A percentile compares a stretch with the other conserved stretches of the same genome.
Evolutionary conservation across 2,888 invertebrate genomes (phyloP).

Genomic region (Cataglyphis rosenhaueri): DNA sequence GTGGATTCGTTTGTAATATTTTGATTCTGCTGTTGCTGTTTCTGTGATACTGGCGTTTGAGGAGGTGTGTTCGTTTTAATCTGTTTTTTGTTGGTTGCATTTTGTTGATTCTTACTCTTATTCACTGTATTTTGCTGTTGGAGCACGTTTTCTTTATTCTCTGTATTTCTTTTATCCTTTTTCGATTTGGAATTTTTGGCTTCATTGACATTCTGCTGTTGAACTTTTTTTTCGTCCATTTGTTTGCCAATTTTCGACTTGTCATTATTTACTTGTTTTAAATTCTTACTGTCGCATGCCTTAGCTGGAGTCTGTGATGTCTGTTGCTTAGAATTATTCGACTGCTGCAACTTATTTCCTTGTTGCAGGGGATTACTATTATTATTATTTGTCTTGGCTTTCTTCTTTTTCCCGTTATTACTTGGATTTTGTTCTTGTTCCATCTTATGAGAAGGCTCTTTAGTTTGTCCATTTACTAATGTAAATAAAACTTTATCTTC

Average conservation of each 20-base stretch:
- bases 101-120: conserved; percentile 73
- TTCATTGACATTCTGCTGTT: conserved; percentile 72
- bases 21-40: conserved; percentile 51
- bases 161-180: conserved; percentile 81
- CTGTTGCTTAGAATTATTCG: conserved; percentile 74
- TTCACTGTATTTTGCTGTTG: conserved; percentile 73
- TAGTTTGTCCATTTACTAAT: conserved; percentile 88
- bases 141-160: conserved; percentile 80
- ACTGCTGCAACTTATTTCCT: conserved; percentile 70
- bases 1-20: conserved; percentile 48
- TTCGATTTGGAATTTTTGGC: conserved; percentile 79
- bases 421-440: conserved; percentile 76
- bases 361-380: conserved; percentile 64
- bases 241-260: conserved; percentile 76
- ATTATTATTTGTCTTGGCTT: conserved; percentile 76
- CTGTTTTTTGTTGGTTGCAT: conserved; percentile 68
- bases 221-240: conserved; percentile 70
- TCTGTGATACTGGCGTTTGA: conserved; percentile 63
- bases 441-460: conserved; percentile 74
- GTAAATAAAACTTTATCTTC: conserved; percentile 92
- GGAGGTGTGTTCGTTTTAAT: conserved; percentile 63
- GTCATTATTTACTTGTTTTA: conserved; percentile 75
- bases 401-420: conserved; percentile 80
- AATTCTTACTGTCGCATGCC: conserved; percentile 70
- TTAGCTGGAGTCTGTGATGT: conserved; percentile 64